phyloP scores from a whole-genome alignment of 1,140 invertebrate genomes.

The Wiebesia pumilae region DNA sequence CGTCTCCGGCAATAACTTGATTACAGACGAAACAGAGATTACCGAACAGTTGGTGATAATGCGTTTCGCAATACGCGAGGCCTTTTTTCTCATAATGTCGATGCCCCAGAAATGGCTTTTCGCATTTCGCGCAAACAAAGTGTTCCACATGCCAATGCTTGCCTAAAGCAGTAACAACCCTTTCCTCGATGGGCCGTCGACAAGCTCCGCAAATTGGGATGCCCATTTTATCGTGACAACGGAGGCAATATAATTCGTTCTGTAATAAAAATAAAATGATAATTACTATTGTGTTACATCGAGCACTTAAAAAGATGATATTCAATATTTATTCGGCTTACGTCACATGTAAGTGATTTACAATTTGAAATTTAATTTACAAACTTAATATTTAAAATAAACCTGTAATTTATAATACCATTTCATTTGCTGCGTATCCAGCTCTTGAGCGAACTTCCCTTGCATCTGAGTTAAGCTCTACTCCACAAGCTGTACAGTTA shows the following conservation, averaged over 20 bases:
- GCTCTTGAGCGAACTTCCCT: slow-evolving; percentile 94
- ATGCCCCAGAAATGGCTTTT: slow-evolving; percentile 99
- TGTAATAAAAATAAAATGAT: slow-evolving; percentile 58
- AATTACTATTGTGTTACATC: too few species aligned
- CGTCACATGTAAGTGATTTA: too few species aligned
- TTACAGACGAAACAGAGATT: slow-evolving; percentile 99
- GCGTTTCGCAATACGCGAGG: slow-evolving; percentile 98
- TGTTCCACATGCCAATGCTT: slow-evolving; percentile 99
- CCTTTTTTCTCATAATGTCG: slow-evolving; percentile 99
- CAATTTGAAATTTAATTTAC: too few species aligned
- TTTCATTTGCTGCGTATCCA: slow-evolving; percentile 92
- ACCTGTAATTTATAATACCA: slow-evolving; percentile 74
- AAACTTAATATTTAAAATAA: slow-evolving; percentile 28
- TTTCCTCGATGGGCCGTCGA: slow-evolving; percentile 95
- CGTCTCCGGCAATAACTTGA: slow-evolving; percentile 97
- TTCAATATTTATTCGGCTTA: too few species aligned
- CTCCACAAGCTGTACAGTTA: slow-evolving; percentile 94
- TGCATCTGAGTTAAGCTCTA: slow-evolving; percentile 92
- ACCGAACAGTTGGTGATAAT: slow-evolving; percentile 99
- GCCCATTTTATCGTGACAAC: slow-evolving; percentile 99
- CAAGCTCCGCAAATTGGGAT: slow-evolving; percentile 98
- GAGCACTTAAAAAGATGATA: too few species aligned
- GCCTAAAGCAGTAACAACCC: slow-evolving; percentile 97
- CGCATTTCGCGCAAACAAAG: slow-evolving; percentile 99
- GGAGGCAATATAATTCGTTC: slow-evolving; percentile 97